Percentiles rank a stretch among this genome's conserved stretches.
phyloP scores from a whole-genome alignment of 2,113 vertebrate species.

The Microcebus ravelobensis region DNA sequence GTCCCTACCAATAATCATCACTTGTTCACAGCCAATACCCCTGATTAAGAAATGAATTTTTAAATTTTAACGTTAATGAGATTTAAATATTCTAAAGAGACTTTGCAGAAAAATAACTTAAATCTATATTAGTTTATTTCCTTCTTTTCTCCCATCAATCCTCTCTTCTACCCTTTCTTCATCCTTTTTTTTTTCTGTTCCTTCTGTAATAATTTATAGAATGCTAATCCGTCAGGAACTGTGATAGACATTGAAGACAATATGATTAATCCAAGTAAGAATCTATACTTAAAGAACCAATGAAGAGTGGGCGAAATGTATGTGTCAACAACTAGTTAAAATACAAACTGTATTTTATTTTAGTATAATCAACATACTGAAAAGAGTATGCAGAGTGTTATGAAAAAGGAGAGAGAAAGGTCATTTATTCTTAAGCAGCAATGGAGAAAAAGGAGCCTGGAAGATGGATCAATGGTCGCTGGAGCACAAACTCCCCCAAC shows the following conservation, averaged over 20 bases:
- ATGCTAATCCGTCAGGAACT: not conserved
- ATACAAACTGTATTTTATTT: not conserved
- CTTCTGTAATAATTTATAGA: not conserved
- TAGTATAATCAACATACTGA: too few species aligned
- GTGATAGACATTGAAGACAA: not conserved
- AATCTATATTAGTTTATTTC: not conserved
- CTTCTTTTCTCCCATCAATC: not conserved
- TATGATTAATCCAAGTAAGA: not conserved
- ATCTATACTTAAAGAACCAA: not conserved
- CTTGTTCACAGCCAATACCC: not conserved
- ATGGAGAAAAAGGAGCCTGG: not conserved
- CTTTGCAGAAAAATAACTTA: not conserved
- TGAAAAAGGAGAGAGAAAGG: not conserved
- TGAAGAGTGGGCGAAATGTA: not conserved
- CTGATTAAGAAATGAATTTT: not conserved
- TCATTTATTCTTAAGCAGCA: too few species aligned
- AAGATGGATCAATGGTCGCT: not conserved
- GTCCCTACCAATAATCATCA: not conserved
- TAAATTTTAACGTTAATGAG: not conserved
- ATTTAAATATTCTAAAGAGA: not conserved
- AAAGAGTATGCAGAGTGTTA: not conserved
- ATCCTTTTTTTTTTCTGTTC: not conserved
- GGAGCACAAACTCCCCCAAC: not conserved
- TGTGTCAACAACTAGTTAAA: not conserved
- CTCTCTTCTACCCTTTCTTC: not conserved